These are phyloP conservation scores for Atractosteus spatula DNA, from an alignment of 2,113 vertebrate genomes.

Conservation along the genomic window DNA sequence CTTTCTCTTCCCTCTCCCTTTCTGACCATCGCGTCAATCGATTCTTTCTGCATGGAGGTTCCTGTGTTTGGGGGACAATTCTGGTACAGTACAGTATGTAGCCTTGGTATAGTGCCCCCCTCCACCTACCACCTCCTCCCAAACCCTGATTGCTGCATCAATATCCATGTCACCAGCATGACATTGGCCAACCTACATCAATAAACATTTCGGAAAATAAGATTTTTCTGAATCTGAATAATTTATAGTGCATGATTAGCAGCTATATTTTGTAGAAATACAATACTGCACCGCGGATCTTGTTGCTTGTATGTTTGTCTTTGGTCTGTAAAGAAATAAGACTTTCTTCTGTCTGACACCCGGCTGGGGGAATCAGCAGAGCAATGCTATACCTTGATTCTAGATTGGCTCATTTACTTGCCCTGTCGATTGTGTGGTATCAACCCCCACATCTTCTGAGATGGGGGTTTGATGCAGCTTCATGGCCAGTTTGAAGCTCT, in stretches of 20 bases:
- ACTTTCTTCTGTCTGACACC: slow-evolving; percentile 27
- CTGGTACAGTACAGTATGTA: slow-evolving; percentile 30
- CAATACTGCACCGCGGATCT: slow-evolving; percentile 62
- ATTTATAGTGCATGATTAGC: slow-evolving; percentile 74
- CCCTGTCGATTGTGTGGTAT: neutral
- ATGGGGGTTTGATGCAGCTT: no score
- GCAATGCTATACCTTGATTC: slow-evolving; percentile 23
- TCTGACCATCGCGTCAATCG: slow-evolving; percentile 53
- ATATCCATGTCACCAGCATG: slow-evolving; percentile 62
- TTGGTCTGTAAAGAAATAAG: slow-evolving; percentile 68
- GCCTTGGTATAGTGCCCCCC: slow-evolving; percentile 43
- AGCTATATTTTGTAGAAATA: slow-evolving; percentile 67
- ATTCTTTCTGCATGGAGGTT: slow-evolving; percentile 47
- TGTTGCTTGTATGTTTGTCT: slow-evolving; percentile 71
- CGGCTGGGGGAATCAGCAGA: slow-evolving; percentile 10
- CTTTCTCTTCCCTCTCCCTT: slow-evolving; percentile 32
- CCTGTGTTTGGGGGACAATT: slow-evolving; percentile 40
- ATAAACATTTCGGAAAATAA: slow-evolving; percentile 81
- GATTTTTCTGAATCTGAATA: slow-evolving; percentile 72
- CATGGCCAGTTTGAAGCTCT: no score
- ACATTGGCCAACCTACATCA: slow-evolving; percentile 66
- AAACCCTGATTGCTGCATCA: slow-evolving; percentile 74
- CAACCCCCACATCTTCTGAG: slow-evolving; percentile 6
- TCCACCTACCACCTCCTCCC: slow-evolving; percentile 45
- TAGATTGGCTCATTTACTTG: neutral